Evolutionary conservation across 2,888 invertebrate species (phyloP).

Genomic region (Drosophila phalerata): DNA sequence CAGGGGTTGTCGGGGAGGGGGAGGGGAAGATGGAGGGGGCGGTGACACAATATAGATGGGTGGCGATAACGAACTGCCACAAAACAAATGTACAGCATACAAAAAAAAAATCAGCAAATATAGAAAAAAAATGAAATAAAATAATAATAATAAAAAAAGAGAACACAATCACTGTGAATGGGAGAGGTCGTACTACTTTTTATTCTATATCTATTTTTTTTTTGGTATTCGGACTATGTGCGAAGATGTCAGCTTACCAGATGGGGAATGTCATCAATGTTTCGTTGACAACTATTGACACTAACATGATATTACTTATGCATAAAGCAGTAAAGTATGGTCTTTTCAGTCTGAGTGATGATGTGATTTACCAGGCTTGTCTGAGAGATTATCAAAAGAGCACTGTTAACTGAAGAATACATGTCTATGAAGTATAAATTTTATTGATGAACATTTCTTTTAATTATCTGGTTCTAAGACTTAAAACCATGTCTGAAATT

Average conservation of each 20-base stretch:
- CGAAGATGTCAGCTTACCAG: conserved; percentile 33
- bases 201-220: background rate
- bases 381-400: background rate
- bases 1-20: conserved; percentile 5
- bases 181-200: conserved; percentile 13
- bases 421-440: background rate
- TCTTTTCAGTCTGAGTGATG: conserved; percentile 28
- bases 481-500: background rate
- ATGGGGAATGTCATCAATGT: conserved; percentile 67
- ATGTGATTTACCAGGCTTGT: conserved; percentile 4
- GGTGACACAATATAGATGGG: conserved; percentile 41
- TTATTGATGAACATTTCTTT: background rate
- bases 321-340: conserved; percentile 64
- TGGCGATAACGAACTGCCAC: conserved; percentile 70
- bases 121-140: conserved; percentile 45
- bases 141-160: conserved; percentile 47
- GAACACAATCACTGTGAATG: conserved; percentile 50
- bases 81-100: conserved; percentile 53
- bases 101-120: conserved; percentile 12
- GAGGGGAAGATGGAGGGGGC: background rate
- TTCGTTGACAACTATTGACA: conserved; percentile 77
- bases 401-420: background rate
- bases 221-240: conserved; percentile 6
- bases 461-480: background rate
- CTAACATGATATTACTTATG: conserved; percentile 78